These are phyloP conservation scores for Peromyscus melanophrys DNA, from an alignment of 2,797 vertebrate species.

Conservation along the genomic window DNA sequence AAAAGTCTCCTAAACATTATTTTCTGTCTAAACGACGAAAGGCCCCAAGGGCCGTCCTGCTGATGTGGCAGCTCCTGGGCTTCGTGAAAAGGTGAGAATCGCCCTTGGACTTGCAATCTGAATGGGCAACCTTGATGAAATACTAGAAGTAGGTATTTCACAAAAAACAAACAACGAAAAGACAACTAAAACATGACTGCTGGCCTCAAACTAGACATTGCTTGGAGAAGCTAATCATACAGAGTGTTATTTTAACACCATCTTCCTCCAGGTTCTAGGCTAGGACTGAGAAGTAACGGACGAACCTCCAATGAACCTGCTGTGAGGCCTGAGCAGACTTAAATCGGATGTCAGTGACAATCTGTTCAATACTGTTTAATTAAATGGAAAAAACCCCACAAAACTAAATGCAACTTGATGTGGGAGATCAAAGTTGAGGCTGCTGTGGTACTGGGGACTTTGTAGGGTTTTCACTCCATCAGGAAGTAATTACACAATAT, in stretches of 20 bases:
- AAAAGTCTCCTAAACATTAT: neutral
- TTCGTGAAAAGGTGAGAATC: neutral
- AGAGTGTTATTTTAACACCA: conserved; percentile 36
- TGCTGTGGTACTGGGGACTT: conserved; percentile 84
- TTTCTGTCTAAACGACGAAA: conserved; percentile 1
- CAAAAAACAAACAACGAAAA: neutral
- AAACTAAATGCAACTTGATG: conserved; percentile 83
- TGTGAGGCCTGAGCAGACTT: conserved; percentile 75
- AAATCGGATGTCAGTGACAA: conserved; percentile 82
- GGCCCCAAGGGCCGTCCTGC: neutral
- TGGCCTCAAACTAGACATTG: neutral
- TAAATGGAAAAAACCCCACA: conserved; percentile 72
- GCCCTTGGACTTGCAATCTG: neutral
- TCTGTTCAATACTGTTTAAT: conserved; percentile 86
- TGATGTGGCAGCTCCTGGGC: neutral
- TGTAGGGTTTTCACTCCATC: conserved; percentile 87
- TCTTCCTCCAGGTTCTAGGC: neutral
- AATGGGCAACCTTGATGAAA: too few relatives aligned
- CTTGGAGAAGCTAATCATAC: neutral
- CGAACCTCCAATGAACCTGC: conserved; percentile 76
- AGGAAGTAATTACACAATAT: conserved; percentile 91
- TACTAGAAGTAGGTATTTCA: neutral
- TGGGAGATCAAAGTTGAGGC: conserved; percentile 88
- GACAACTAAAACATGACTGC: neutral
- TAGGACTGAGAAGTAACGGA: conserved; percentile 53